Base-by-base conservation (phyloP, 2,113 vertebrate species). In the Prietella phreatophila region DNA sequence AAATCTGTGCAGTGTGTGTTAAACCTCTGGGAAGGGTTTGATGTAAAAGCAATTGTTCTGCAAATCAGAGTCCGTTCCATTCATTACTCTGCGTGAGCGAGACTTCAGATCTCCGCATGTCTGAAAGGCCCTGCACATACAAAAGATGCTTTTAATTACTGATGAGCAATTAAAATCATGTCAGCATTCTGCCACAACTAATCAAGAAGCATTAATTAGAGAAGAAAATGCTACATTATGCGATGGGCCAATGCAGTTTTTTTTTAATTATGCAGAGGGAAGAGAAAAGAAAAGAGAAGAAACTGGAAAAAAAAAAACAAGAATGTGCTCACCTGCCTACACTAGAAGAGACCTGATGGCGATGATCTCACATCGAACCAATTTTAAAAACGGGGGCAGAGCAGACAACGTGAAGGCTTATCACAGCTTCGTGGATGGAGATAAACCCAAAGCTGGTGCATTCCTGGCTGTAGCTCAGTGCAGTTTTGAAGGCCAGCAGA, bases 161-260 rank as follows among this genome's bases (percentile, higher is more conserved):
- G 86, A 88, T 69, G 78, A 90, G 86, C 84, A 90, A 86, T 90
- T 90, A 76, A 75, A 47, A 75, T 87, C 42, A 58, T 84, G 86
- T 90, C 80, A 81, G 83, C 39, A 63, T 80, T 90, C 86, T 27
- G 86, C 87, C 82, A 63, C 84, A 89, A 87, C 87, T 83, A 82
- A 89, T 89, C 80, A 91, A 76, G 50, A 14, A 87, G 33, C 83
- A 89, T 84, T 85, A 85, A 88, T 90, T 86, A 91, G 84, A 87
- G 36, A 85, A 53, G 82, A 78, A 82, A 82, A 25, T 39, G 9
- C 25, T 25, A 13, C n/a, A n/a, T 86, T 86, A 80, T 58, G 36
- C 58, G 84, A 83, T 6, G 65, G 39, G 50, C 2, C 4, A 78
- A 73, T 63, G n/a, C 20, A 47, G 56, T 19, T 81, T 30, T 20